Evolutionary conservation across 2,888 invertebrate species (phyloP).

Genomic region (Elegia similella): DNA sequence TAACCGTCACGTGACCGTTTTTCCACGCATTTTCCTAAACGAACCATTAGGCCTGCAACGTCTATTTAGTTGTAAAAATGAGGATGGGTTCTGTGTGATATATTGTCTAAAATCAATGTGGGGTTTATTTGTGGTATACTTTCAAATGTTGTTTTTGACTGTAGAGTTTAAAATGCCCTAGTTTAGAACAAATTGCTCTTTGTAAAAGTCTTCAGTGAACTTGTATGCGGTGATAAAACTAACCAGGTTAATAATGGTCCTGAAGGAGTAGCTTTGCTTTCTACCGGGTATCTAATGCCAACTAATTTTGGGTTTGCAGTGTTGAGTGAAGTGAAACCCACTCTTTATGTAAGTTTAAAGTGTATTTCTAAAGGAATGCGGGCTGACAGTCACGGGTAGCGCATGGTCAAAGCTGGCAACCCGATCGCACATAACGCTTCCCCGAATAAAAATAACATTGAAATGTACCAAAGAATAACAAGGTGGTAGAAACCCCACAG

Average conservation of each 20-base stretch:
- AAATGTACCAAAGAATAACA: constrained; percentile 30
- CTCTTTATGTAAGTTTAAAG: constrained; percentile 74
- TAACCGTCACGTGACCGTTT: too few relatives aligned
- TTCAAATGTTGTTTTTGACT: constrained; percentile 7
- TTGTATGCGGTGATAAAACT: too few relatives aligned
- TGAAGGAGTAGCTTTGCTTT: constrained; percentile 51
- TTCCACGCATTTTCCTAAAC: too few relatives aligned
- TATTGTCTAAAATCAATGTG: constrained; percentile 4
- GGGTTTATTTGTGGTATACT: constrained; percentile 13
- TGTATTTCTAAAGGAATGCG: constrained; percentile 70
- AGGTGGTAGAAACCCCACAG: constrained; percentile 21
- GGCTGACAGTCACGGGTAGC: constrained; percentile 74
- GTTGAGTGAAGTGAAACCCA: constrained; percentile 76
- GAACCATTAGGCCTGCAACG: background rate
- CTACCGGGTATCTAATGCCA: constrained; percentile 59
- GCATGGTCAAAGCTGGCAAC: constrained; percentile 71
- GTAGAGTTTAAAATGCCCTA: background rate
- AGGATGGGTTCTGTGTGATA: constrained; percentile 1
- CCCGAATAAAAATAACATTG: constrained; percentile 41
- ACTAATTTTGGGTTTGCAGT: constrained; percentile 80
- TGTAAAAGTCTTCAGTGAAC: background rate
- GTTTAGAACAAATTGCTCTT: background rate
- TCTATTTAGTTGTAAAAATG: background rate
- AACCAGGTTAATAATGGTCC: constrained; percentile 44
- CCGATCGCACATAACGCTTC: constrained; percentile 69